Percentiles rank a stretch among this genome's conserved stretches.
Conservation (phyloP, 2,888 invertebrate genomes). For the Cheilosia variabilis region DNA sequence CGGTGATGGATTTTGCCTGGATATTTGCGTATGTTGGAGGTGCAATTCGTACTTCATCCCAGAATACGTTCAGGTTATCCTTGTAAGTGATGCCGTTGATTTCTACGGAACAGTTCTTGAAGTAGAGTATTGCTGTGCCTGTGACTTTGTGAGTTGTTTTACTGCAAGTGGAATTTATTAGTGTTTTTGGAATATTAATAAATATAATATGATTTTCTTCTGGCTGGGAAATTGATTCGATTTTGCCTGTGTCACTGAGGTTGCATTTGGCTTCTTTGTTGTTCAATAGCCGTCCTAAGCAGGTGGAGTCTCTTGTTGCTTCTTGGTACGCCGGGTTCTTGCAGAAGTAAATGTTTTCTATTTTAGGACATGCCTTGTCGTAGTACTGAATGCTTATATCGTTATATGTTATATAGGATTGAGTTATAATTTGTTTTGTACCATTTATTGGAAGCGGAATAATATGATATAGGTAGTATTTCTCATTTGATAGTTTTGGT, state of each 20-base stretch:
- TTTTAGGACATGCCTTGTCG: conserved; percentile 11
- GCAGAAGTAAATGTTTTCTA: conserved; percentile 49
- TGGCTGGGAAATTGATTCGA: conserved; percentile 36
- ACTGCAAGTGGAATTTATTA: conserved; percentile 36
- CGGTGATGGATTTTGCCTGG: too few relatives aligned
- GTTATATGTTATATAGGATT: conserved; percentile 27
- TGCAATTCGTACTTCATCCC: too few relatives aligned
- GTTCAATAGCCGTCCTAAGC: conserved; percentile 29
- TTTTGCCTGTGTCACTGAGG: conserved; percentile 14
- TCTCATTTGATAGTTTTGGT: conserved; percentile 3
- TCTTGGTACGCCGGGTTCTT: conserved; percentile 22
- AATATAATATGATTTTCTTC: conserved; percentile 42
- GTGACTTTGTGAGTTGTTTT: not conserved
- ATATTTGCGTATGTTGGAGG: too few relatives aligned
- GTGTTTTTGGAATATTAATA: conserved; percentile 38
- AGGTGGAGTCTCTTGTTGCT: conserved; percentile 24
- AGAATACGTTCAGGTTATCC: conserved; percentile 10
- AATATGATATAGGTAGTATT: conserved; percentile 18
- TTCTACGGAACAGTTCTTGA: conserved; percentile 15
- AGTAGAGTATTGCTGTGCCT: conserved; percentile 7
- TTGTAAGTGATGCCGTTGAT: conserved; percentile 16
- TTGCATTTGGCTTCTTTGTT: conserved; percentile 38
- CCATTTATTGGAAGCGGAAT: conserved; percentile 28
- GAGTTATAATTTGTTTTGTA: conserved; percentile 27
- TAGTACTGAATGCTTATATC: conserved; percentile 30